A percentile compares a stretch with the other conserved stretches of the same genome.
These are phyloP conservation scores for Notechis scutatus DNA, from an alignment of 2,113 vertebrate species.

Conservation along the genomic window DNA sequence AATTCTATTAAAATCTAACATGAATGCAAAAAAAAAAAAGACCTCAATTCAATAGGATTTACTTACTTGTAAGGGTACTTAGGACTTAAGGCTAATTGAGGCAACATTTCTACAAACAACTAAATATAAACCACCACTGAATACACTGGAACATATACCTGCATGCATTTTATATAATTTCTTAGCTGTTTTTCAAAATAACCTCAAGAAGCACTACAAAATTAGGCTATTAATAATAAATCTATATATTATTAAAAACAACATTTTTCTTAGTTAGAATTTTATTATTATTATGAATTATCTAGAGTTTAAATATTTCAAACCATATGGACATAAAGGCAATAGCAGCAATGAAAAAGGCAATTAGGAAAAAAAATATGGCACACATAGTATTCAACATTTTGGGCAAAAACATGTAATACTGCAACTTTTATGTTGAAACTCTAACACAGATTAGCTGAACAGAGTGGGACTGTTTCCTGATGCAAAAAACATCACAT, in stretches of 20 bases:
- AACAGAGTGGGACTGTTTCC: not conserved
- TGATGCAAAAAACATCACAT: not conserved
- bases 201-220: not conserved
- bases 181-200: not conserved
- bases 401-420: not conserved
- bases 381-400: not conserved
- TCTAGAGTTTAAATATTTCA: not conserved
- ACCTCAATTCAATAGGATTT: not conserved
- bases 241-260: not conserved
- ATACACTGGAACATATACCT: not conserved
- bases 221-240: not conserved
- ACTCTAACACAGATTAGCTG: not conserved
- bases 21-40: not conserved
- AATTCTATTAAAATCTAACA: not conserved
- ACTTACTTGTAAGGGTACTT: not conserved
- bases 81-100: not conserved
- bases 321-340: not conserved
- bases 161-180: not conserved
- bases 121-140: not conserved
- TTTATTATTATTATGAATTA: not conserved
- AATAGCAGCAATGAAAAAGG: not conserved
- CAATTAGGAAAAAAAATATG: too few species aligned
- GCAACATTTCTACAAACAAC: not conserved
- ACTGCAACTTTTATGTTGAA: not conserved
- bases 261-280: not conserved